Evolutionary conservation across 2,888 invertebrate genomes (phyloP), one percentile per base, ranked within the genome.

Genomic region (Parelbella ahira): DNA sequence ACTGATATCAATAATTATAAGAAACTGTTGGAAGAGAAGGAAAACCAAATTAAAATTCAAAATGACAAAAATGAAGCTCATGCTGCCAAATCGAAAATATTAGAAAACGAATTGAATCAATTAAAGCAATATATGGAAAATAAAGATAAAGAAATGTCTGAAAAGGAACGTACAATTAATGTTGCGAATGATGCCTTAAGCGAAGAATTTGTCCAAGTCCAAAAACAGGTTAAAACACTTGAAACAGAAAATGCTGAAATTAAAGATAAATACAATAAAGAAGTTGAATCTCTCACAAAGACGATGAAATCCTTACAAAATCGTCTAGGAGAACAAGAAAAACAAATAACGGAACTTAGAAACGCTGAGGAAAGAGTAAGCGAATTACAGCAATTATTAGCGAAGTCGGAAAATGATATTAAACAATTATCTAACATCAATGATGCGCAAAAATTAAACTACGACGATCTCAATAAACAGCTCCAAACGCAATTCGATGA

Each of bases 401-500:
- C 64, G 20, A 81, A 86, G 51, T 80, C 88, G n/a, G 87, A 88
- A 51, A 66, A 61, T 44, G 80, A 84, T 54, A 80, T 84, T 32
- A 88, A 84, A 56, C 76, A 83, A 57, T 54, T 86, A 36, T 80
- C 70, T 6, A 71, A 66, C 49, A 84, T 87, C 34, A 88, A 88
- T 48, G 83, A 84, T 50, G 88, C 79, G 2, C 88, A 88, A 48
- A 88, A 84, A 60, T 48, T 68, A 25, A 88, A 88, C 54, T 84
- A 86, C 44, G 87, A 88, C 59, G 87, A 84, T 51, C 65, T 88
- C 21, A 83, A 83, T 51, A 79, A 74, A 47, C 82, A 88, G 51
- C 47, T 88, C 43, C 81, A 84, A 54, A 41, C 55, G 4, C 78
- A 83, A 42, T 81, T 72, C 51, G 86, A 87, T 38, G 81, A 86